Evolutionary conservation across 2,888 invertebrate species (phyloP).

Genomic region (Amphimallon solstitiale): DNA sequence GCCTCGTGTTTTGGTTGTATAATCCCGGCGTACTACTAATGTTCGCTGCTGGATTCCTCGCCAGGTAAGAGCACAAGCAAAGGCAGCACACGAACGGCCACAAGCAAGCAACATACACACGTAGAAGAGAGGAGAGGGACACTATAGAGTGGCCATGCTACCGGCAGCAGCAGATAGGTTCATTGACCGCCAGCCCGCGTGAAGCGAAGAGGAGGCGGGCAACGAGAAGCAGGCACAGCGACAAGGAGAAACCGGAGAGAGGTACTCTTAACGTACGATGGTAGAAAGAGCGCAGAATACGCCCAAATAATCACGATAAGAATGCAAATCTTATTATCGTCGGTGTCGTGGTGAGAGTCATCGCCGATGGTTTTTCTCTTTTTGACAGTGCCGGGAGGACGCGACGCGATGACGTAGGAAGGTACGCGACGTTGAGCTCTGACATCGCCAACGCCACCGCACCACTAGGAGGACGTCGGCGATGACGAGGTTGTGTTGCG

Average conservation of each 20-base stretch:
- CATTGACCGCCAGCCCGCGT: conserved; percentile 63
- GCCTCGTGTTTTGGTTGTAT: conserved; percentile 55
- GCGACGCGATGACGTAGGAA: too few relatives aligned
- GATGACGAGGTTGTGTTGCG: conserved; percentile 20
- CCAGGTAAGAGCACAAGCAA: conserved; percentile 55
- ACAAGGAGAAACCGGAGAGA: too few relatives aligned
- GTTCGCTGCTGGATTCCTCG: conserved; percentile 61
- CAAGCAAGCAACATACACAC: conserved; percentile 39
- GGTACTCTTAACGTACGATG: too few relatives aligned
- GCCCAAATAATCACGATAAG: conserved; percentile 54
- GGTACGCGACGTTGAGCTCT: not conserved
- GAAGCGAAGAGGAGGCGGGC: conserved; percentile 57
- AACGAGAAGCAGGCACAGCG: conserved; percentile 52
- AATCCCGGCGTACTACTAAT: conserved; percentile 57
- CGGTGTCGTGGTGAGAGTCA: conserved; percentile 10
- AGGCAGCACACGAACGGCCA: too few relatives aligned
- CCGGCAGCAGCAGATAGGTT: conserved; percentile 65
- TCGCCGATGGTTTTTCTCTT: conserved; percentile 12
- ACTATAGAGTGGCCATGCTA: conserved; percentile 58
- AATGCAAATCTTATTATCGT: conserved; percentile 52
- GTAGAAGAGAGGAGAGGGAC: conserved; percentile 53
- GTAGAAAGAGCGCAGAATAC: conserved; percentile 39
- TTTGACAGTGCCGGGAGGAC: too few relatives aligned
- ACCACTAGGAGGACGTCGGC: not conserved
- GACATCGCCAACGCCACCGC: not conserved